phyloP scores from a whole-genome alignment of 2,113 vertebrate species.

The Myotis brandtii region DNA sequence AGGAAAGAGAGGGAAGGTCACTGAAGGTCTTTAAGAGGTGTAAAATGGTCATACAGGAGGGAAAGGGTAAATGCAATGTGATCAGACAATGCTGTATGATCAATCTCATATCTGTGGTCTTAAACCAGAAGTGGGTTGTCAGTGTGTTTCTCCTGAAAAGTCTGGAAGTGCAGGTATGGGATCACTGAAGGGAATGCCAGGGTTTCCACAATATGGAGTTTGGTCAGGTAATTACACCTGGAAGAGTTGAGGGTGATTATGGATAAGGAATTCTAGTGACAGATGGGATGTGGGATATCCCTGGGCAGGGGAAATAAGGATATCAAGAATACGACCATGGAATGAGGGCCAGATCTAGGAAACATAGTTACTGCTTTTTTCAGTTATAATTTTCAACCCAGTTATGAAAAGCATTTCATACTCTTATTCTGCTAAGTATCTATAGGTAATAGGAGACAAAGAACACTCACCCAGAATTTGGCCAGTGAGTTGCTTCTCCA shows the following conservation, averaged over 20 bases:
- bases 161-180: too few relatives aligned
- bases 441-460: background rate
- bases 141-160: background rate
- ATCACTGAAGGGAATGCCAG: background rate
- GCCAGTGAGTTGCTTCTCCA: constrained; percentile 99
- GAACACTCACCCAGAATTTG: constrained; percentile 95
- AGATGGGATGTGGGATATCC: fast-evolving
- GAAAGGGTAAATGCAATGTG: background rate
- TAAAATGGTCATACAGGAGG: fast-evolving
- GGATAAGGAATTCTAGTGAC: background rate
- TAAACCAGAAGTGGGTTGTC: background rate
- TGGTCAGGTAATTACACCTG: too few relatives aligned
- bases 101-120: background rate
- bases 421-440: background rate
- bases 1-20: background rate
- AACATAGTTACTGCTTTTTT: background rate
- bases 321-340: background rate
- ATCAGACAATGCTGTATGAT: background rate
- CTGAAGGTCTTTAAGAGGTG: background rate
- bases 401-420: background rate
- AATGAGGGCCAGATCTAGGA: background rate
- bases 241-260: background rate
- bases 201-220: background rate
- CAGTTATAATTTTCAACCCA: background rate
- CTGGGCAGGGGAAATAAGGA: too few relatives aligned